Conservation (phyloP, 2,888 invertebrate genomes). For the Sminthurides aquaticus region DNA sequence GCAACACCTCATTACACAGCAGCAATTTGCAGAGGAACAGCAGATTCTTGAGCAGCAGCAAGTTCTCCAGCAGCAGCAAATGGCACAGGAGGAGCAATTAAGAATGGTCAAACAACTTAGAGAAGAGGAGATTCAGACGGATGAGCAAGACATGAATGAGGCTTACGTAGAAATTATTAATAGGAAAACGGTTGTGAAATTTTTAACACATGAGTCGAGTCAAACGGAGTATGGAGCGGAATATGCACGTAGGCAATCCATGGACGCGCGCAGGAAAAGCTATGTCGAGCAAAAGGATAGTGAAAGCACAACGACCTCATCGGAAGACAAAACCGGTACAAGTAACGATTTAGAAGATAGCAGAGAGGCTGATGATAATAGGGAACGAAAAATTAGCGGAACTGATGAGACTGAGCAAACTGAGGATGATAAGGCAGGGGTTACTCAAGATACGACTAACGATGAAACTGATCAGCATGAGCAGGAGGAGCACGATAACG, state of each 20-base stretch:
- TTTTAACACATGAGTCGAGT: conserved; percentile 13
- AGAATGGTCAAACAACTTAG: conserved; percentile 4
- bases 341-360: conserved; percentile 25
- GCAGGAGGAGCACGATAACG: conserved; percentile 24
- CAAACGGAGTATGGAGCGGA: conserved; percentile 42
- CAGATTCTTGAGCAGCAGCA: conserved; percentile 2
- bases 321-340: conserved; percentile 22
- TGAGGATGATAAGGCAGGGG: conserved; percentile 45
- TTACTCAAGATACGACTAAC: conserved; percentile 13
- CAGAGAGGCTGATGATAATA: conserved; percentile 14
- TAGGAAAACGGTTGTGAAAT: conserved; percentile 12
- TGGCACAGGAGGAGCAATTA: neutral
- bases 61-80: neutral
- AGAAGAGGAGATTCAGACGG: conserved; percentile 12
- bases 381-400: conserved; percentile 20
- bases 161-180: conserved; percentile 10
- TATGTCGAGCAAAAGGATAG: conserved; percentile 22
- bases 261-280: conserved; percentile 14
- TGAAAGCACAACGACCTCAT: conserved; percentile 39
- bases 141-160: conserved; percentile 10
- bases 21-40: conserved; percentile 2
- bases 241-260: conserved; percentile 9
- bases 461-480: conserved; percentile 25
- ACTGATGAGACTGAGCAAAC: conserved; percentile 27
- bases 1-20: conserved; percentile 1